Base-by-base conservation (phyloP, 2,797 vertebrate species). In the Naso thynnoides region DNA sequence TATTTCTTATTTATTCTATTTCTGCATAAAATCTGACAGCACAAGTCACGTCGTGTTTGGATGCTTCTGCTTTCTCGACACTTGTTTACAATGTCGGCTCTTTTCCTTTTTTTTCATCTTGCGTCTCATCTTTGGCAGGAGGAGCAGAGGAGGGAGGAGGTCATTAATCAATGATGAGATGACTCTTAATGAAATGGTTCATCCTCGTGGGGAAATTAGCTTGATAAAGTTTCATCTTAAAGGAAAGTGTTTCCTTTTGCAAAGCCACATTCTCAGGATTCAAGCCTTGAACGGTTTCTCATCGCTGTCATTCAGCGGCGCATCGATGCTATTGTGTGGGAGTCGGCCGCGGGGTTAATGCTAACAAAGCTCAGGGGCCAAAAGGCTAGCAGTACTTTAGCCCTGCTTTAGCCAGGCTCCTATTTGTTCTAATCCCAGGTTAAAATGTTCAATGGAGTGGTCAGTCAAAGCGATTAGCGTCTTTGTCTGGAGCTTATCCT, bases 401-500 rank as follows among this genome's bases (percentile, higher is more conserved):
- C 77, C 36, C 38, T 9, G 38, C 78, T 61, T 70, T 8, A 76
- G 81, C 78, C 3, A 0, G 10, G 58, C 57, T 64, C 26, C 71
- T 27, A 27, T 83, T 82, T 74, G 86, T 69, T 87, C 65, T 82
- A 83, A 88, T 84, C 79, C 82, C 68, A 13, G 85, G 79, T 86
- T 88, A 76, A 84, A 81, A 73, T 50, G 76, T 14, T 88, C 58
- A 86, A 82, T 73, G 82, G 58, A 77, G 77, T 26, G 83, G 73
- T 74, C 82, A 69, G 81, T 86, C 92, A 84, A 88, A 88, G 92
- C 82, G 42, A 93, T 94, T 90, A 93, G 87, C 71, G 69, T 84
- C 82, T 89, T 91, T 94, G 94, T 88, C 69, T 83, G 89, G 18
- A 52, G 79, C 13, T 85, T 82, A 86, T 85, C 81, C 86, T 71